Base-by-base conservation (phyloP, 2,888 invertebrate genomes). In the Punctoribates punctum region DNA sequence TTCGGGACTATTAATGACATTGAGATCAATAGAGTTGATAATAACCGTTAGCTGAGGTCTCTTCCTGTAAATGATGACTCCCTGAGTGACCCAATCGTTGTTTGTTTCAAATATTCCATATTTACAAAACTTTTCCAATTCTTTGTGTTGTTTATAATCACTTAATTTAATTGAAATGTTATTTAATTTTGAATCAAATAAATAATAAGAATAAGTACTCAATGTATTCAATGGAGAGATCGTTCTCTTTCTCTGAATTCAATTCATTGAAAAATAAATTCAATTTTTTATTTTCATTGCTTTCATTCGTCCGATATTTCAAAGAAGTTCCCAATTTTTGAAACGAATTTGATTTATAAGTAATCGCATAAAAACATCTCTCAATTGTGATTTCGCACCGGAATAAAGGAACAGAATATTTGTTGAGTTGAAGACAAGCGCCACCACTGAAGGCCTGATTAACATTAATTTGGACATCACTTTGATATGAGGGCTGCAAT, bases 401-500 rank as follows among this genome's bases (percentile, higher is more conserved):
- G 20, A 54, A 54, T n/a, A 54, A 17, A n/a, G 54, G 20, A 8
- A 54, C 54, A 5, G 54, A 54, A n/a, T 54, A 5, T 5, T 5
- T n/a, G 11, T 54, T 54, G 8, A 54, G 54, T 54, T n/a, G 9
- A 8, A 82, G 65, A 54, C 80, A 81, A 9, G 82, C 82, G 38
- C 83, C 82, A 23, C 82, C 82, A 75, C 79, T 78, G 77, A 80
- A 82, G 0, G 80, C 81, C 75, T 79, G 80, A 17, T 77, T 73
- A 13, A 73, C 74, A 78, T 79, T 70, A 46, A 77, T 25, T 48
- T 72, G 13, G 80, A 70, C 17, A 2, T 20, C 13, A 9, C 27
- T 48, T 29, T 76, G 73, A 57, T 62, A 78, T 46, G 79, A 77
- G 11, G 88, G 88, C 81, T 60, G 60, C 15, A 60, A 25, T 25